A percentile compares a stretch with the other conserved stretches of the same genome.
These are phyloP conservation scores for Myripristis jacobus DNA, from an alignment of 2,797 vertebrate species.

Conservation along the genomic window DNA sequence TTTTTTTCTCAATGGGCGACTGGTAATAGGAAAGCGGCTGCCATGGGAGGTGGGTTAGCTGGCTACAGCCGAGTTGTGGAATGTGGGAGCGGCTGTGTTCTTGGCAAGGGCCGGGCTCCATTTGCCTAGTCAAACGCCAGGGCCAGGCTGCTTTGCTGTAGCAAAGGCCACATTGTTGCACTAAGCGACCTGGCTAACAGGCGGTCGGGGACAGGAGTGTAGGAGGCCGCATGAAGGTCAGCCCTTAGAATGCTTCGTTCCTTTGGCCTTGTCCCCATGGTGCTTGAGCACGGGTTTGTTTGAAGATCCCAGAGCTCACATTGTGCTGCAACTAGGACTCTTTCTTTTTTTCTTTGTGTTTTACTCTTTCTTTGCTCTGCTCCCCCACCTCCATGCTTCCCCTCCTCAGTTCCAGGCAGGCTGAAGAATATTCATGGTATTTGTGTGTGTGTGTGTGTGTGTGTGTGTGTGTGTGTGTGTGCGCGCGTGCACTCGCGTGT, in stretches of 20 bases:
- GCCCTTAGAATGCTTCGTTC: constrained; percentile 87
- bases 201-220: constrained; percentile 84
- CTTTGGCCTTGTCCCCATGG: constrained; percentile 90
- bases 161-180: constrained; percentile 88
- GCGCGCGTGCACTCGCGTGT: constrained; percentile 19
- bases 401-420: constrained; percentile 36
- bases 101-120: constrained; percentile 74
- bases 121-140: constrained; percentile 87
- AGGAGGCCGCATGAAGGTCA: constrained; percentile 87
- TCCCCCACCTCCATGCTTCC: constrained; percentile 16
- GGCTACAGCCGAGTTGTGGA: constrained; percentile 35
- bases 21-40: constrained; percentile 23
- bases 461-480: constrained; percentile 40
- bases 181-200: constrained; percentile 87
- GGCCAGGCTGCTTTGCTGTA: constrained; percentile 81
- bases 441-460: constrained; percentile 10
- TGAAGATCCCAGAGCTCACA: constrained; percentile 94
- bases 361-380: constrained; percentile 32
- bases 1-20: constrained; percentile 20
- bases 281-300: constrained; percentile 88
- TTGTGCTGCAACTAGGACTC: constrained; percentile 82
- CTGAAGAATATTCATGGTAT: constrained; percentile 34
- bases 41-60: constrained; percentile 38
- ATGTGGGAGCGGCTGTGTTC: constrained; percentile 71
- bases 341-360: constrained; percentile 45